Conservation (phyloP, 2,888 invertebrate species). For the Torymus auratus region DNA sequence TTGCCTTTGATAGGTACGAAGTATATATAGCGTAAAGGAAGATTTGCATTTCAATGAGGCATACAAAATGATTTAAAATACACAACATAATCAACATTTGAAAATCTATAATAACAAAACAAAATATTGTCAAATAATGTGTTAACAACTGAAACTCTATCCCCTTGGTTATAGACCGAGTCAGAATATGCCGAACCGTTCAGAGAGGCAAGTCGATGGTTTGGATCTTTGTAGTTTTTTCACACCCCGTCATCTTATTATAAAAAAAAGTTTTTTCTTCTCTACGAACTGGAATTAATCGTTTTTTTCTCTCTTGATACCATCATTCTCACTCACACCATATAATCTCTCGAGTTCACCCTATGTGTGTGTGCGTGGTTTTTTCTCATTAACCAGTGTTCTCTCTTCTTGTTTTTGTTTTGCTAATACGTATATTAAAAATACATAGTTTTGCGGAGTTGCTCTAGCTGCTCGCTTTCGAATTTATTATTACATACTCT, state of each 20-base stretch:
- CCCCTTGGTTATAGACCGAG: conserved; percentile 77
- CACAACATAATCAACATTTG: conserved; percentile 34
- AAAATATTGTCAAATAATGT: conserved; percentile 58
- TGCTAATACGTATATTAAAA: conserved; percentile 36
- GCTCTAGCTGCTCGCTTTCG: conserved; percentile 74
- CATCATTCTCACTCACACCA: conserved; percentile 64
- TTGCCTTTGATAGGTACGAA: too few species aligned
- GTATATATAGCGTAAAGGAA: not conserved
- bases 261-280: conserved; percentile 57
- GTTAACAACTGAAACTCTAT: conserved; percentile 72
- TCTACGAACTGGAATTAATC: conserved; percentile 65
- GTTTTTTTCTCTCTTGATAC: conserved; percentile 40
- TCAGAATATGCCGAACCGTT: conserved; percentile 77
- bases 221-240: conserved; percentile 76
- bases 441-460: conserved; percentile 60
- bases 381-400: conserved; percentile 70
- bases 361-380: conserved; percentile 66
- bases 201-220: conserved; percentile 78
- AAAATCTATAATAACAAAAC: conserved; percentile 49
- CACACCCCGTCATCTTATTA: conserved; percentile 49
- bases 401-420: conserved; percentile 64
- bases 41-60: conserved; percentile 4
- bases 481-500: conserved; percentile 28
- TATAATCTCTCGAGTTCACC: conserved; percentile 67
- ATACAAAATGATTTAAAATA: conserved; percentile 9